Conservation (phyloP, 2,888 invertebrate genomes). For the Vanessa cardui region DNA sequence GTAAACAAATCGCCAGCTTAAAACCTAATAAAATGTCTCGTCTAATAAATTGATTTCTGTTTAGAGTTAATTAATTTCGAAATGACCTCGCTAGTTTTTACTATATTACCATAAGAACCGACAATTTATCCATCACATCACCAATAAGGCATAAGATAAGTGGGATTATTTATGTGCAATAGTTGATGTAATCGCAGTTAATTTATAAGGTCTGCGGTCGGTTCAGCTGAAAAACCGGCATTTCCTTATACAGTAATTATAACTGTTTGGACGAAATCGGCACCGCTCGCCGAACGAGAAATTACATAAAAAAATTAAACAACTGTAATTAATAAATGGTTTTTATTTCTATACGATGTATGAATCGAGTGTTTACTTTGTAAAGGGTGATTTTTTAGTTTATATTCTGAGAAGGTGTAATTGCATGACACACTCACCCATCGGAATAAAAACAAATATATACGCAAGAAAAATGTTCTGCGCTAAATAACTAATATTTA, state of each 20-base stretch:
- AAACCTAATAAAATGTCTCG: not conserved
- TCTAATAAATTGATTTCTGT: slow-evolving; percentile 1
- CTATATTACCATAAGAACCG: slow-evolving; percentile 24
- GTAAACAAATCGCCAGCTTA: not conserved
- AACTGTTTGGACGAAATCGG: slow-evolving; percentile 31
- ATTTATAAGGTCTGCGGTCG: slow-evolving; percentile 26
- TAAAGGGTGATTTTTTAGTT: too few species aligned
- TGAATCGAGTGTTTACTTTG: too few species aligned
- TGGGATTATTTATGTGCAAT: slow-evolving; percentile 37
- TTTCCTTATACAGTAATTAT: slow-evolving; percentile 25
- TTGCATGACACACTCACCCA: too few species aligned
- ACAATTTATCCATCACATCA: slow-evolving; percentile 34
- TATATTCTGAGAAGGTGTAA: too few species aligned
- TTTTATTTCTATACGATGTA: not conserved
- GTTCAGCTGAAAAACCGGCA: slow-evolving; percentile 25
- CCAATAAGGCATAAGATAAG: slow-evolving; percentile 36
- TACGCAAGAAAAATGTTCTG: too few species aligned
- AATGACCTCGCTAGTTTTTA: slow-evolving; percentile 29
- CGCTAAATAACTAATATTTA: too few species aligned
- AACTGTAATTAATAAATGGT: not conserved
- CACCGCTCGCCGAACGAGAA: slow-evolving; percentile 13
- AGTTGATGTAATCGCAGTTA: slow-evolving; percentile 33
- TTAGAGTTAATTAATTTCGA: slow-evolving; percentile 19
- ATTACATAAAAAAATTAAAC: not conserved
- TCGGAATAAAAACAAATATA: too few species aligned